Percentiles rank a stretch among this genome's conserved stretches.
These are phyloP conservation scores for Meganola albula DNA, from an alignment of 2,888 invertebrate genomes.

Conservation along the genomic window DNA sequence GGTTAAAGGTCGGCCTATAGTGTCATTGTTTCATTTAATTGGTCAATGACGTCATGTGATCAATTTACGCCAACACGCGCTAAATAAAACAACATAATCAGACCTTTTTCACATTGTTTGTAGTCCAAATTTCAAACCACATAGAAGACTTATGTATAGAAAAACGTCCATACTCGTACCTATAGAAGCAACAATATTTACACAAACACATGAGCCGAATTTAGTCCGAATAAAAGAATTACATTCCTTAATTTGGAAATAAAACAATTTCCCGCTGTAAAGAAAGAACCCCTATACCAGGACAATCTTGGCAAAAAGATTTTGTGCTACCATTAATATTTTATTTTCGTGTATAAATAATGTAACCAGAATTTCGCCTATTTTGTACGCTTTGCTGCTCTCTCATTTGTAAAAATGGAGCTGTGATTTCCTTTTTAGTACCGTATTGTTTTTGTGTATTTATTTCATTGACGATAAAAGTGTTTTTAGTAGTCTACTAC, in stretches of 20 bases:
- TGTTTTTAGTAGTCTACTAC: background rate
- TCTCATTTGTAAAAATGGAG: constrained; percentile 12
- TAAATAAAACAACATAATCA: no score
- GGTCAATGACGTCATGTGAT: no score
- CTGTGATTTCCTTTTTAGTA: constrained; percentile 14
- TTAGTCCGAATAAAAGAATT: background rate
- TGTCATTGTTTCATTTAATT: no score
- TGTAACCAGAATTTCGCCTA: constrained; percentile 14
- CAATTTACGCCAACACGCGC: no score
- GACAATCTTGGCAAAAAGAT: constrained; percentile 10
- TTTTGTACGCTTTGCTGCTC: constrained; percentile 16
- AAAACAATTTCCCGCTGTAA: background rate
- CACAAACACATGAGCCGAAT: no score
- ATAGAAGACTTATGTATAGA: no score
- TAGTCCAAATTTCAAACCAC: no score
- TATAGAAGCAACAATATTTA: no score
- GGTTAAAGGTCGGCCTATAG: no score
- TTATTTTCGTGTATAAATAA: constrained; percentile 22
- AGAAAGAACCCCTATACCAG: no score
- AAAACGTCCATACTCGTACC: no score
- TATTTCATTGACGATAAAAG: background rate
- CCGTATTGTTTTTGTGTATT: background rate
- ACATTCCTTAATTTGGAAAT: background rate
- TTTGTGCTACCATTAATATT: constrained; percentile 15
- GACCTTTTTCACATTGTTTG: no score